Evolutionary conservation across 1,140 invertebrate species (phyloP), one percentile per base, ranked within the genome.

Genomic region (Oedothorax gibbosus): DNA sequence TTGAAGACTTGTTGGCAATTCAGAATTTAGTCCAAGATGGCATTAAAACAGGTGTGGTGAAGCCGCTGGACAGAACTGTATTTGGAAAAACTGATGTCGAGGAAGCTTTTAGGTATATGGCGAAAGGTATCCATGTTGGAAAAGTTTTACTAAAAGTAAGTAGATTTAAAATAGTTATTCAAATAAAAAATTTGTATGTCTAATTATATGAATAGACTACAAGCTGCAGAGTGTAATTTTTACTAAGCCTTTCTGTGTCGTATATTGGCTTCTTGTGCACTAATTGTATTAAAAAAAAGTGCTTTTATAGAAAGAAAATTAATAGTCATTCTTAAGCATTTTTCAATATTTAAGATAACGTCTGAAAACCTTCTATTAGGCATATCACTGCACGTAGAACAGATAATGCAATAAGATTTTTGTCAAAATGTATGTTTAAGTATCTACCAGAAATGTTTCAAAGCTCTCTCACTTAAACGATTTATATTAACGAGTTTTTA

Each of bases 41-140:
- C 57, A 95, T 99, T 64, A 92, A 93, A 81, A 93, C 90, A 84
- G 97, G 97, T 5, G 95, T 95, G 56, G 96, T 99, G 0, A 91
- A 92, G 64, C 97, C 97, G 0, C 90, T 99, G 9, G 94, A 94
- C 2, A 90, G 93, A 15, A 96, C 95, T 0, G 88, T 91, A 12
- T 93, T 93, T 88, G 88, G 88, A 18, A 89, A 88, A 60, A 87
- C 90, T 86, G 88, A 92, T 72, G 87, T 91, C 8, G 92, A 93
- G 87, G 89, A 90, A 49, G 92, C 92, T 7, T 93, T 93, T 87
- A 86, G 90, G 10, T 88, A 73, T 82, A 93, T 93, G 92, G 91
- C 92, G 57, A 90, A 90, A 64, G 92, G 92, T 68, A 92, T 92
- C 87, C 92, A 93, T 86, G 91, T 92, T 65, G 92, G 92, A 81